Evolutionary conservation across 2,797 vertebrate species (phyloP).

Genomic region (Champsocephalus esox): DNA sequence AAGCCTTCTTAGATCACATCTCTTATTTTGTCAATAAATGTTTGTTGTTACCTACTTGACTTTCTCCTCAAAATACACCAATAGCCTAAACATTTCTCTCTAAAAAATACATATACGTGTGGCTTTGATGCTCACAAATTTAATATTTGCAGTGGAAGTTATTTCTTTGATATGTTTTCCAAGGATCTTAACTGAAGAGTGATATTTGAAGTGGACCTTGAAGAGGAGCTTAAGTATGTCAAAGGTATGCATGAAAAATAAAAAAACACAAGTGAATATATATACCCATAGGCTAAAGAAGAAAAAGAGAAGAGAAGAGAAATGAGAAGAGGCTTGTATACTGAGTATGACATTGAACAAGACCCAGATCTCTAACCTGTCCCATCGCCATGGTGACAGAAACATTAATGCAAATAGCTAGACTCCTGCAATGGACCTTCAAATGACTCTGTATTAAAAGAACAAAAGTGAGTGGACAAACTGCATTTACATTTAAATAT

Average conservation of each 20-base stretch:
- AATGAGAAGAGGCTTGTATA: conserved; percentile 12
- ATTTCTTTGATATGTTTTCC: neutral
- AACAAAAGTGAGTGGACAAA: neutral
- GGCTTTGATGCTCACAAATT: neutral
- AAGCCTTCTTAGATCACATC: neutral
- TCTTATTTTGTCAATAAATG: conserved; percentile 4
- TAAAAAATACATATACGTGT: conserved; percentile 1
- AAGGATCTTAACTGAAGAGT: neutral
- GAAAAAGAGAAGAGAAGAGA: neutral
- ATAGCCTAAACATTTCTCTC: neutral
- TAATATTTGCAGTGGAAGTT: neutral
- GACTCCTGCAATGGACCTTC: neutral
- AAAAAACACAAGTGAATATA: conserved; percentile 9
- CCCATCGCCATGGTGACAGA: conserved; percentile 27
- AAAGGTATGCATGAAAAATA: neutral
- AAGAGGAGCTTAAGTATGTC: too few species aligned
- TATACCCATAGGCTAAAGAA: neutral
- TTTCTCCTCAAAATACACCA: conserved; percentile 1
- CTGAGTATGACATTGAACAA: conserved; percentile 39
- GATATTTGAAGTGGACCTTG: too few species aligned
- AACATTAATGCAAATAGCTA: conserved; percentile 20
- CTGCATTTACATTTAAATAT: neutral
- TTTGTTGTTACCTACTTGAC: neutral
- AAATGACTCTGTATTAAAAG: neutral
- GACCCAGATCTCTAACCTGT: conserved; percentile 15